Evolutionary conservation across 2,113 vertebrate species (phyloP).

Genomic region (Rafetus swinhoei): DNA sequence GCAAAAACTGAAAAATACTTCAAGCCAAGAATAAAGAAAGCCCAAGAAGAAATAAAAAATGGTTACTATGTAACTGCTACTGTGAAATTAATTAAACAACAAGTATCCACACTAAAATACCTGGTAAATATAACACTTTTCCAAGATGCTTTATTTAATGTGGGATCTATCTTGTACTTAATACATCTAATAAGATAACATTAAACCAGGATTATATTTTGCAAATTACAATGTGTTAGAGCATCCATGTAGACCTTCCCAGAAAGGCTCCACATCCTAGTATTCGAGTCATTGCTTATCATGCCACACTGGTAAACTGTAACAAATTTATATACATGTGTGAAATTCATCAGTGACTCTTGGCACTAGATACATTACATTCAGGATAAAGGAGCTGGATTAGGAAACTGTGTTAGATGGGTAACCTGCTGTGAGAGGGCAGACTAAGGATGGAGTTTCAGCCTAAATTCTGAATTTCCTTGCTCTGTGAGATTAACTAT

Average conservation of each 20-base stretch:
- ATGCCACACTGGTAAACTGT: background rate
- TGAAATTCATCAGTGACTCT: slow-evolving; percentile 33
- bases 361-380: slow-evolving; percentile 11
- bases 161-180: background rate
- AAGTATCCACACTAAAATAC: slow-evolving; percentile 6
- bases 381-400: slow-evolving; percentile 21
- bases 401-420: slow-evolving; percentile 30
- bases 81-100: slow-evolving; percentile 10
- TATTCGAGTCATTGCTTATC: background rate
- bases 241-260: background rate
- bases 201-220: background rate
- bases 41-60: slow-evolving; percentile 7
- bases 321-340: background rate
- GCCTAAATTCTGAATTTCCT: background rate
- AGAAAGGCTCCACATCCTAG: slow-evolving; percentile 20
- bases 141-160: background rate
- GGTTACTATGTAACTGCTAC: background rate
- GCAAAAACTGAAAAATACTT: slow-evolving; percentile 24
- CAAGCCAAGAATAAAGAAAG: background rate
- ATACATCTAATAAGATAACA: background rate
- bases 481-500: background rate
- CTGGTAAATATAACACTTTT: background rate
- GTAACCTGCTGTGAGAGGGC: background rate
- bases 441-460: background rate
- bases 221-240: background rate